Conservation (phyloP, 2,797 vertebrate species). For the Chelonia mydas region DNA sequence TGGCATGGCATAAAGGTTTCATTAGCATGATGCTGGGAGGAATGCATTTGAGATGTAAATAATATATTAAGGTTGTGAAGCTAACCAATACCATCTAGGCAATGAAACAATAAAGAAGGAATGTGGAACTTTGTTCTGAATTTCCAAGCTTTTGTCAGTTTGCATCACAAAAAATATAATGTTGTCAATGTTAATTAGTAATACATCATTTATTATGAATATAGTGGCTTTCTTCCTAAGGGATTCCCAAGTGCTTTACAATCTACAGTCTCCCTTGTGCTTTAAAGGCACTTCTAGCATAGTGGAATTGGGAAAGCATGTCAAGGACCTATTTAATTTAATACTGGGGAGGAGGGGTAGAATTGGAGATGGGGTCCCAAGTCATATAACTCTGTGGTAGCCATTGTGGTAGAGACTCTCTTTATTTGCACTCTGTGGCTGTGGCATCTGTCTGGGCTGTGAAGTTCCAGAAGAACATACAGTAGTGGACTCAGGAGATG, state of each 20-base stretch:
- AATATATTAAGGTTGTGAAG: background rate
- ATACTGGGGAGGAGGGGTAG: background rate
- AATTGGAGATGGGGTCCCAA: background rate
- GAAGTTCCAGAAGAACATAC: background rate
- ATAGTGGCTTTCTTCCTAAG: accelerated
- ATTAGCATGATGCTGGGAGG: background rate
- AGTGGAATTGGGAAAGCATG: background rate
- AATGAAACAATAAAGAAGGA: background rate
- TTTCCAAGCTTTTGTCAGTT: background rate
- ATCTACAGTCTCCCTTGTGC: accelerated
- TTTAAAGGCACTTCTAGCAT: no score
- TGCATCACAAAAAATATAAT: background rate
- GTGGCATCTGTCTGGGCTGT: no score
- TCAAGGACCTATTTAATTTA: accelerated
- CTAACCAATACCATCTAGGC: background rate
- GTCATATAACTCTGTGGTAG: background rate
- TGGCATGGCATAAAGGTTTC: background rate
- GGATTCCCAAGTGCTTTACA: background rate
- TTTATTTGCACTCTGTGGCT: no score
- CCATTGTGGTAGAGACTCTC: accelerated
- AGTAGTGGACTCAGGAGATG: background rate
- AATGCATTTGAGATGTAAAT: background rate
- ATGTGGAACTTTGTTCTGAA: slow-evolving; percentile 2
- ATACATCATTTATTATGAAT: no score
- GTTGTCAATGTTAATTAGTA: background rate